phyloP scores from a whole-genome alignment of 2,888 invertebrate species.

The Drosophila cyrtoloma region DNA sequence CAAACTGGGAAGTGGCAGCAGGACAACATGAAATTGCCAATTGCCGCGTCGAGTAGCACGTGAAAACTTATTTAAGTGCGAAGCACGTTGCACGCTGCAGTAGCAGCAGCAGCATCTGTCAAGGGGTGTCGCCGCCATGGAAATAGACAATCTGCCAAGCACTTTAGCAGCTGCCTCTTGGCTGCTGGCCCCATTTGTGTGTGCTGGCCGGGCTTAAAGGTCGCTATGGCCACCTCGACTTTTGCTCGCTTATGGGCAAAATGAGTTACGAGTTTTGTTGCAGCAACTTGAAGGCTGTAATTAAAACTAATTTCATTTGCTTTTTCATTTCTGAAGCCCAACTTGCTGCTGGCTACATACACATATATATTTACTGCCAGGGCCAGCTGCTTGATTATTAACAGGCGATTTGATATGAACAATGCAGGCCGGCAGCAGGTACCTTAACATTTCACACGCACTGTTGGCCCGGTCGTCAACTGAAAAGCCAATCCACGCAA shows the following conservation, averaged over 20 bases:
- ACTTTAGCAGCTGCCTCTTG: conserved; percentile 56
- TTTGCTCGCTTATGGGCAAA: conserved; percentile 66
- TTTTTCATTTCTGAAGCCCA: conserved; percentile 58
- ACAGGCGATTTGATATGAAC: conserved; percentile 63
- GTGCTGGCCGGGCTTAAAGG: conserved; percentile 50
- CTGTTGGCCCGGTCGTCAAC: conserved; percentile 42
- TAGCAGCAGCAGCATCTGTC: conserved; percentile 28
- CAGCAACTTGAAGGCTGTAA: conserved; percentile 78
- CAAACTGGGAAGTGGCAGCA: conserved; percentile 17
- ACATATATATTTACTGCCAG: conserved; percentile 28
- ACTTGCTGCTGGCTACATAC: conserved; percentile 13
- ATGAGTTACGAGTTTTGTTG: conserved; percentile 77
- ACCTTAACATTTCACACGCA: conserved; percentile 52
- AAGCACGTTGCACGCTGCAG: conserved; percentile 76
- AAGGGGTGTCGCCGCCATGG: conserved; percentile 60
- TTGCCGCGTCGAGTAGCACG: conserved; percentile 54
- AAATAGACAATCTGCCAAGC: conserved; percentile 74
- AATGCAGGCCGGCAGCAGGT: conserved; percentile 48
- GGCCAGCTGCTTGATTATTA: conserved; percentile 57
- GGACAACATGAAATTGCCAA: conserved; percentile 40
- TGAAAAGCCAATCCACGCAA: conserved; percentile 19
- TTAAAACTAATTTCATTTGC: conserved; percentile 80
- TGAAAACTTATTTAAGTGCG: conserved; percentile 80
- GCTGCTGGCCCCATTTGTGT: conserved; percentile 62
- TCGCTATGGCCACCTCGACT: conserved; percentile 43